These are phyloP conservation scores for Lydus trimaculatus DNA, from an alignment of 2,888 invertebrate species.

Conservation along the genomic window DNA sequence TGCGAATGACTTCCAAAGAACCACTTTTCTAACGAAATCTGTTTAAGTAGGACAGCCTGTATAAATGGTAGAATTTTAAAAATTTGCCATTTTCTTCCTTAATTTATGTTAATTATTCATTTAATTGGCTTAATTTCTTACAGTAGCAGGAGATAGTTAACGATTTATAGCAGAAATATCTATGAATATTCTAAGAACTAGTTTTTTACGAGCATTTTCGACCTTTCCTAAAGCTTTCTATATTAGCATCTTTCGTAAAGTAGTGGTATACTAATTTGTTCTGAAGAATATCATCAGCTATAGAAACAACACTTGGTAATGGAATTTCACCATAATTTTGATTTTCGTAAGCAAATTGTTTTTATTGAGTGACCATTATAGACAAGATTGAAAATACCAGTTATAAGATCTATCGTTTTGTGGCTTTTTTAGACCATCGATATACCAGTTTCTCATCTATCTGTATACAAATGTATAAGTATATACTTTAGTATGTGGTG, in stretches of 20 bases:
- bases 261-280: too few relatives aligned
- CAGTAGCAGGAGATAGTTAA: neutral
- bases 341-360: too few relatives aligned
- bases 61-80: neutral
- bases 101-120: neutral
- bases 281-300: too few relatives aligned
- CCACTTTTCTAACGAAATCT: too few relatives aligned
- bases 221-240: neutral
- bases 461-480: too few relatives aligned
- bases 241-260: neutral
- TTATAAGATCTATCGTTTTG: neutral
- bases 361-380: too few relatives aligned
- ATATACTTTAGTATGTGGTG: neutral
- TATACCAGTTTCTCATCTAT: constrained; percentile 8
- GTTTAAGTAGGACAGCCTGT: too few relatives aligned
- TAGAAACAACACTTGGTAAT: too few relatives aligned
- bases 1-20: too few relatives aligned
- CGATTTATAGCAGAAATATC: neutral
- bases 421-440: neutral
- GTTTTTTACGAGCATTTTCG: constrained; percentile 1
- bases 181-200: neutral
- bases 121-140: neutral
- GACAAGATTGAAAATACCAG: neutral
- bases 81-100: neutral
- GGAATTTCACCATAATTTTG: too few relatives aligned